Percentiles rank a stretch among this genome's conserved stretches.
These are phyloP conservation scores for Nettapus auritus DNA, from an alignment of 2,113 vertebrate species.

Conservation along the genomic window DNA sequence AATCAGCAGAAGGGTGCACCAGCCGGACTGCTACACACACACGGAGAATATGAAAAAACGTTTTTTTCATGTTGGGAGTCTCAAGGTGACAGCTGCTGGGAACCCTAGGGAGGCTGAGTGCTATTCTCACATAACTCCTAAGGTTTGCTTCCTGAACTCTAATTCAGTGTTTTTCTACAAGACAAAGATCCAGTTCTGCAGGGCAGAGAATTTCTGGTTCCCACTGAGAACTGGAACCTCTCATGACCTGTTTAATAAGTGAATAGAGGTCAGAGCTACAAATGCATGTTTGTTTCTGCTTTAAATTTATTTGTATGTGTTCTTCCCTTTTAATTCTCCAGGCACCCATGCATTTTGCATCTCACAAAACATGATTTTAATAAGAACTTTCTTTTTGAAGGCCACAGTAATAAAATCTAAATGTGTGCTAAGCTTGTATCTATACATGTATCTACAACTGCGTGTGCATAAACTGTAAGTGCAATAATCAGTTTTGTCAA, in stretches of 20 bases:
- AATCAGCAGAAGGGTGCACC: neutral
- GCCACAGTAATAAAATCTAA: neutral
- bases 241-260: neutral
- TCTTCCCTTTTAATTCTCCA: neutral
- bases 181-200: neutral
- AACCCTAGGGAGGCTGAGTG: neutral
- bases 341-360: neutral
- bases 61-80: rapidly evolving
- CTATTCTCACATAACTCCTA: rapidly evolving
- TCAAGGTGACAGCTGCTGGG: neutral
- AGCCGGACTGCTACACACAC: neutral
- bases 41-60: neutral
- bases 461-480: neutral
- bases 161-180: neutral
- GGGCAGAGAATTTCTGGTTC: neutral
- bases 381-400: neutral
- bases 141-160: neutral
- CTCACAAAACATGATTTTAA: neutral
- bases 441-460: rapidly evolving
- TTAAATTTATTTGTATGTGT: neutral
- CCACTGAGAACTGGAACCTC: neutral
- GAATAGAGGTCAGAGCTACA: neutral
- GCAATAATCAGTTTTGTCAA: neutral
- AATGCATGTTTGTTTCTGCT: neutral
- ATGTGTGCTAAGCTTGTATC: rapidly evolving